Conservation (phyloP, 2,797 vertebrate species). For the Discoglossus pictus region DNA sequence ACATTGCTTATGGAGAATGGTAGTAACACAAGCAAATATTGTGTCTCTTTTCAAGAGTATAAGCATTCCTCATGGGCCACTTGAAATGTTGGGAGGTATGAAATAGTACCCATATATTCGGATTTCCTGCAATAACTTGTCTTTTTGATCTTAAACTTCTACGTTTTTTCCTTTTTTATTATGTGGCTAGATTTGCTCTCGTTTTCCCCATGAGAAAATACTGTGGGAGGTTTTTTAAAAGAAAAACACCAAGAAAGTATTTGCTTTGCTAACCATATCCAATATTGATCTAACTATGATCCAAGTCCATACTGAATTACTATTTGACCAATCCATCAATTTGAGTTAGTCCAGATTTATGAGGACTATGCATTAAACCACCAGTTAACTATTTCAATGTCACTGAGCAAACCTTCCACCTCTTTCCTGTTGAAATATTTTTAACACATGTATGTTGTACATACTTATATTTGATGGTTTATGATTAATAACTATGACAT, state of each 20-base stretch:
- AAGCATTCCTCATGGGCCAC: too few relatives aligned
- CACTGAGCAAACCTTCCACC: too few relatives aligned
- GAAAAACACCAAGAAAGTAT: conserved; percentile 21
- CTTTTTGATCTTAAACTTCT: background rate
- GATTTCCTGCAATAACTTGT: background rate
- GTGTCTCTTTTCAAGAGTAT: too few relatives aligned
- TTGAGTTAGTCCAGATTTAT: conserved; percentile 45
- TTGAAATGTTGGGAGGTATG: too few relatives aligned
- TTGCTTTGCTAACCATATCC: conserved; percentile 29
- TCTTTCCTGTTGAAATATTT: too few relatives aligned
- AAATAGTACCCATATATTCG: too few relatives aligned
- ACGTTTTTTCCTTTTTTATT: background rate
- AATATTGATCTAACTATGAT: conserved; percentile 42
- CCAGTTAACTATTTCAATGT: too few relatives aligned
- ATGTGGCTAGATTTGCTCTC: conserved; percentile 1
- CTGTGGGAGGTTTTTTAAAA: conserved; percentile 18
- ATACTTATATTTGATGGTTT: too few relatives aligned
- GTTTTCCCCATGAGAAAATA: conserved; percentile 6
- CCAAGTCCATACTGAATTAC: conserved; percentile 23
- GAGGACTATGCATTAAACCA: conserved; percentile 2
- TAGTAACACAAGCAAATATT: too few relatives aligned
- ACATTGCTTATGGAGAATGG: too few relatives aligned
- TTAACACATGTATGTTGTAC: too few relatives aligned
- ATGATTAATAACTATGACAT: too few relatives aligned
- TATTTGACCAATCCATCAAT: conserved; percentile 44